These are phyloP conservation scores for Pristionchus mayeri DNA, from an alignment of 2,888 invertebrate species.

Conservation along the genomic window DNA sequence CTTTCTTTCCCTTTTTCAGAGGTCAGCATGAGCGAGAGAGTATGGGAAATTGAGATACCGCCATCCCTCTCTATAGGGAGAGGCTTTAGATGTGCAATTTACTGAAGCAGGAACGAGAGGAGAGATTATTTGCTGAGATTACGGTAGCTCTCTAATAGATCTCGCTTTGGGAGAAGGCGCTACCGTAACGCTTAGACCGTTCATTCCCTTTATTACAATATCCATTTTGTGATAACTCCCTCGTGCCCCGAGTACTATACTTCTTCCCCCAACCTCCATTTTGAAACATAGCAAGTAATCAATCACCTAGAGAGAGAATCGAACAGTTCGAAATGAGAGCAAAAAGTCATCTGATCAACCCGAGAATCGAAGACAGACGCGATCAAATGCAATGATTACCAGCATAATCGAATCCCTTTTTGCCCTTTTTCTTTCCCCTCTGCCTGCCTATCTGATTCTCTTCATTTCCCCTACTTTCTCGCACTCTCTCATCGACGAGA, in stretches of 20 bases:
- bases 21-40: not conserved
- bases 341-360: constrained; percentile 17
- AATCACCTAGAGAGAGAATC: not conserved
- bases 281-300: not conserved
- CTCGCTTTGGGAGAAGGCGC: too few species aligned
- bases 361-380: too few species aligned
- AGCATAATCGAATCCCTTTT: constrained; percentile 28
- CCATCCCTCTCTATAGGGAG: not conserved
- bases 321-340: not conserved
- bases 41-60: not conserved
- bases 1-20: not conserved
- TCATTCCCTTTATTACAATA: too few species aligned
- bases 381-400: constrained; percentile 37
- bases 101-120: too few species aligned
- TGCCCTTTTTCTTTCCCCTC: not conserved
- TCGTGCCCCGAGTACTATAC: too few species aligned
- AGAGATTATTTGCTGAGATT: not conserved
- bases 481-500: not conserved
- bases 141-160: too few species aligned
- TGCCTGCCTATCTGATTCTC: not conserved
- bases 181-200: too few species aligned
- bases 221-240: too few species aligned
- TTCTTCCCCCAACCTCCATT: too few species aligned
- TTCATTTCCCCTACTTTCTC: too few species aligned
- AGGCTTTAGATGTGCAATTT: not conserved